phyloP scores from a whole-genome alignment of 2,113 vertebrate species.

The Passer montanus region DNA sequence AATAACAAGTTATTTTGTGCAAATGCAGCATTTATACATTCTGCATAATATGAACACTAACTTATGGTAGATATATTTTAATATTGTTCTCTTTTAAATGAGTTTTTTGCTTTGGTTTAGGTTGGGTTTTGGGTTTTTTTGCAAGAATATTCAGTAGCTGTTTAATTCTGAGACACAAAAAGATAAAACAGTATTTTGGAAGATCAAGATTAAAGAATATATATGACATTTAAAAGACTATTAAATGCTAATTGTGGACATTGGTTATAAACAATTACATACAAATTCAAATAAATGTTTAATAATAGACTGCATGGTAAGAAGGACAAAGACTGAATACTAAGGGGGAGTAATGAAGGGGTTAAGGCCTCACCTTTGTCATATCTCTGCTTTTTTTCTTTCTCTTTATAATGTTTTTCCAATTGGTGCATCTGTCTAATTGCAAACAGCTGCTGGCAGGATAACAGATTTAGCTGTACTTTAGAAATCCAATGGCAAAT shows the following conservation, averaged over 20 bases:
- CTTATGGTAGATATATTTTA: background rate
- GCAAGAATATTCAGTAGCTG: background rate
- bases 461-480: background rate
- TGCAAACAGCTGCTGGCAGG: background rate
- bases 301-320: background rate
- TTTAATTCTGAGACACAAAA: background rate
- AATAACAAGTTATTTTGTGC: slow-evolving; percentile 9
- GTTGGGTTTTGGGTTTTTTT: background rate
- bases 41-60: background rate
- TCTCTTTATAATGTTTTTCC: slow-evolving; percentile 23
- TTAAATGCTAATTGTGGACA: background rate
- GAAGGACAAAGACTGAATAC: background rate
- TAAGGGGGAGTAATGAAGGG: background rate
- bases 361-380: background rate
- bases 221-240: background rate
- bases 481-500: background rate
- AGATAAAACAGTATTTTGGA: background rate
- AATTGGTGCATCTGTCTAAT: background rate
- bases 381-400: background rate
- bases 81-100: background rate
- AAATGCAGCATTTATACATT: slow-evolving; percentile 2
- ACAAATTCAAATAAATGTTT: background rate
- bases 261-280: background rate
- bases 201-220: background rate
- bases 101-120: background rate